Evolutionary conservation across 92 coral and sea anemone genomes (phyloP).

Genomic region (Actinostola sp.): DNA sequence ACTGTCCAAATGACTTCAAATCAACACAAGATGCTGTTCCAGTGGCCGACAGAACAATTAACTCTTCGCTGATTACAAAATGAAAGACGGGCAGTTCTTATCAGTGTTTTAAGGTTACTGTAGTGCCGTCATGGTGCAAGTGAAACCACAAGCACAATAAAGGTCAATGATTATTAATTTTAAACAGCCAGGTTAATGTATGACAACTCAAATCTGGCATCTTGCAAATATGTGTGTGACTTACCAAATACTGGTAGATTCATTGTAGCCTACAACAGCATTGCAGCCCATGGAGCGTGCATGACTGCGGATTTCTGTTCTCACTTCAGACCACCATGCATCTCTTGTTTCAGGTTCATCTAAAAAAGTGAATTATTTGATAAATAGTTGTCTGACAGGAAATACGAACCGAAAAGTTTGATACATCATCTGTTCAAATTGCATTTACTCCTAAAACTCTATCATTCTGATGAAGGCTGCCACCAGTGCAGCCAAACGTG

Average conservation of each 20-base stretch:
- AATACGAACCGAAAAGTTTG: neutral
- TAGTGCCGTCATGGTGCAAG: too few relatives aligned
- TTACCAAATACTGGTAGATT: slow-evolving; percentile 91
- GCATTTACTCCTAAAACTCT: too few relatives aligned
- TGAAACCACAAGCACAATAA: too few relatives aligned
- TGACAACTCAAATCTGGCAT: neutral
- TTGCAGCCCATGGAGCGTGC: slow-evolving; percentile 97
- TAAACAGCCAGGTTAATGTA: too few relatives aligned
- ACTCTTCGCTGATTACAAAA: slow-evolving; percentile 72
- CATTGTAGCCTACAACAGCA: slow-evolving; percentile 96
- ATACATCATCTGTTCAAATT: too few relatives aligned
- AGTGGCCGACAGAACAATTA: slow-evolving; percentile 93
- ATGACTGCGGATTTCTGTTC: slow-evolving; percentile 93
- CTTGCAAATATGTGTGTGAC: neutral
- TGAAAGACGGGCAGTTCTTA: neutral
- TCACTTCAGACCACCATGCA: slow-evolving; percentile 98
- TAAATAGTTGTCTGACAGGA: neutral
- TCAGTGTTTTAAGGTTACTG: too few relatives aligned
- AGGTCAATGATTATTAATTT: too few relatives aligned
- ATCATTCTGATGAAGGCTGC: too few relatives aligned
- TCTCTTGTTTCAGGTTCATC: slow-evolving; percentile 99
- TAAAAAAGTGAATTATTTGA: slow-evolving; percentile 1
- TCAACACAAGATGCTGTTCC: slow-evolving; percentile 97
- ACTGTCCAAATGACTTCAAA: slow-evolving; percentile 37
- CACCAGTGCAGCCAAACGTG: too few relatives aligned